Evolutionary conservation across 2,113 vertebrate genomes (phyloP).

Genomic region (Polypterus bichir): DNA sequence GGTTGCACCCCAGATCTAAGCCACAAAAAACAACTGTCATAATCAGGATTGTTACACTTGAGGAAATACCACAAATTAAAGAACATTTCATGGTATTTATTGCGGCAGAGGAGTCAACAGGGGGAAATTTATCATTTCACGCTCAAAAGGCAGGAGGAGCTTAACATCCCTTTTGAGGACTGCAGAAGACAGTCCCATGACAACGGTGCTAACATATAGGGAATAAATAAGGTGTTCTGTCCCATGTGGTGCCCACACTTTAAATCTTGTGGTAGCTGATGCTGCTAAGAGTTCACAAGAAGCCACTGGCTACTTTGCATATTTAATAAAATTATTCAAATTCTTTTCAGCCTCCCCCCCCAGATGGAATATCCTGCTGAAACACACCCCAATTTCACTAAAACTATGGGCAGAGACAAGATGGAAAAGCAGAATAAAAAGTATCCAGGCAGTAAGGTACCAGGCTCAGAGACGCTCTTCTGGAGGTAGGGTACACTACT

Average conservation of each 20-base stretch:
- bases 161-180: conserved; percentile 15
- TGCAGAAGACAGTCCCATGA: conserved; percentile 16
- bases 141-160: conserved; percentile 9
- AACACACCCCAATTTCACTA: conserved; percentile 10
- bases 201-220: conserved; percentile 16
- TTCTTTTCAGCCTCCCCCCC: conserved; percentile 16
- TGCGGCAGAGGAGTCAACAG: conserved; percentile 11
- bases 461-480: conserved; percentile 15
- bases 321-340: conserved; percentile 12
- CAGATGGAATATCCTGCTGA: conserved; percentile 7
- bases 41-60: conserved; percentile 5
- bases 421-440: conserved; percentile 22
- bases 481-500: conserved; percentile 16
- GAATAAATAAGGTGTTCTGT: conserved; percentile 17
- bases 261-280: conserved; percentile 17
- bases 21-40: conserved; percentile 13
- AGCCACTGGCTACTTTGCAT: conserved; percentile 15
- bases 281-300: conserved; percentile 18
- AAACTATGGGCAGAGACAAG: conserved; percentile 16
- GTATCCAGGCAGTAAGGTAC: conserved; percentile 13
- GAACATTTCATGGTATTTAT: conserved; percentile 14
- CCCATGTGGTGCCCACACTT: conserved; percentile 17
- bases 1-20: conserved; percentile 14
- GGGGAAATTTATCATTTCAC: conserved; percentile 8
- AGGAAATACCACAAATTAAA: conserved; percentile 11